Evolutionary conservation across 2,888 invertebrate genomes (phyloP), one percentile per base, ranked within the genome.

Genomic region (Linnaemya tessellans): DNA sequence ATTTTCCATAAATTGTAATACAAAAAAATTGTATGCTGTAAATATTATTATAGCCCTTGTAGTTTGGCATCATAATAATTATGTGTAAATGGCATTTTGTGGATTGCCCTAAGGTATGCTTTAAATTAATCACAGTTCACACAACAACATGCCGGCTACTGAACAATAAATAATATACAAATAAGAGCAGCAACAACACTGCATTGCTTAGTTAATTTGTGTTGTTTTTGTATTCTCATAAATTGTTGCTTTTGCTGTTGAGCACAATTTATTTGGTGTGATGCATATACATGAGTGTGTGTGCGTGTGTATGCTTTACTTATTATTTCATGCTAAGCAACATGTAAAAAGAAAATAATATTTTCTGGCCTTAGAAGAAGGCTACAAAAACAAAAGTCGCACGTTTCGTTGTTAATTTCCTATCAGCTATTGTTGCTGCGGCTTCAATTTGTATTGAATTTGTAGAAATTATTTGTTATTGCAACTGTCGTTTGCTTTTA

Each of bases 321-420:
- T 35, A 9, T 71, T 49, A 8, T 65, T 68, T 74, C 25, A 25
- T 56, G 54, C 13, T 56, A 25, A 62, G 18, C 64, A 22, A 65
- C 56, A 54, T 5, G 20, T 8, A 41, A 60, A 75, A 74, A 60
- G n/a, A 18, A 64, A 54, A 18, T 7, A 3, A 1, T 30, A 15
- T 56, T 15, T 25, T 22, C 25, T 22, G 9, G 43, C 41, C 15
- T 46, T 46, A 43, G 18, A 46, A 41, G 9, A 43, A 10, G 56
- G 30, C 8, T 22, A 51, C 8, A 54, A 30, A 78, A 83, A 58
- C 30, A 67, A 56, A 83, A 73, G 67, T 83, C 54, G 60, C 78
- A 78, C 78, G 78, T 65, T 82, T 82, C 65, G 71, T 64, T 71
- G 58, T 73, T 78, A 71, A 83, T 78, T 71, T 65, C 65, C 30